Evolutionary conservation across 2,797 vertebrate species (phyloP).

Genomic region (Pteronotus mesoamericanus): DNA sequence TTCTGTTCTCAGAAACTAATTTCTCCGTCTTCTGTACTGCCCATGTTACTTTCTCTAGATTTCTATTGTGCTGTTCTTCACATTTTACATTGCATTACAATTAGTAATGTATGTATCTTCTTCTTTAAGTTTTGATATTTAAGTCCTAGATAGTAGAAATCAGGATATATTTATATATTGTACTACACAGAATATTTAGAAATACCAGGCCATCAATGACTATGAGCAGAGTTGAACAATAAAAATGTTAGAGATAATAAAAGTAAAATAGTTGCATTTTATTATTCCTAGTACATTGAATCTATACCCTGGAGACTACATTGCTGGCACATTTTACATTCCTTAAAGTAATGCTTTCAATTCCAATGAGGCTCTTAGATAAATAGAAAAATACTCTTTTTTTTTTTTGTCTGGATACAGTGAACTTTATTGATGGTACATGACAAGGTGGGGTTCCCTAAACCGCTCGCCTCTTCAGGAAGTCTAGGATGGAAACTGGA

Average conservation of each 20-base stretch:
- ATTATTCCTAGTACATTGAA: conserved; percentile 37
- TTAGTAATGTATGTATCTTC: neutral
- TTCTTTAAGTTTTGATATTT: neutral
- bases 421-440: too few relatives aligned
- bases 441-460: too few relatives aligned
- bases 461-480: too few relatives aligned
- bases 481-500: too few relatives aligned
- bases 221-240: conserved; percentile 15
- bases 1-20: neutral
- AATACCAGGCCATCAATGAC: neutral
- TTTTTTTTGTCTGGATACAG: neutral
- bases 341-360: conserved; percentile 38
- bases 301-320: neutral
- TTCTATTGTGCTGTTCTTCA: neutral
- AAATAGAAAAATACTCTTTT: conserved; percentile 53
- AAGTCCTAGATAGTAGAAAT: neutral
- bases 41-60: neutral
- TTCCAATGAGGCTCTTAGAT: conserved; percentile 41
- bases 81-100: neutral
- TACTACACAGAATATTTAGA: neutral
- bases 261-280: conserved; percentile 50
- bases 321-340: conserved; percentile 38
- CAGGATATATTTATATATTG: neutral
- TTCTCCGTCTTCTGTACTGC: neutral
- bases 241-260: conserved; percentile 41